Conservation (phyloP, 2,888 invertebrate species). For the Ormyrus nitidulus region DNA sequence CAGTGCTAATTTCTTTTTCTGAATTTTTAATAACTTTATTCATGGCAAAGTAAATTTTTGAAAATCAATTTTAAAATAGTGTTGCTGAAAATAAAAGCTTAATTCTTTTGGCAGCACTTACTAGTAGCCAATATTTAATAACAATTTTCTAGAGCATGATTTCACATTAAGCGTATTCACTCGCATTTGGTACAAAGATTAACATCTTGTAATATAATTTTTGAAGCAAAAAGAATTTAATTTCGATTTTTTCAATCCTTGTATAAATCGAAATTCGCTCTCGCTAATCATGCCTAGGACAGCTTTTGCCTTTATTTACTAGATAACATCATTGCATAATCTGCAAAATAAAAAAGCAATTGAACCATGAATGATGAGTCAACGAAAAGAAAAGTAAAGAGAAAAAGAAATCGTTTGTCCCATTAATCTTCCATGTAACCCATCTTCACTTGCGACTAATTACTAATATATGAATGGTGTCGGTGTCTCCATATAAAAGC, state of each 20-base stretch:
- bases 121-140: conserved; percentile 29
- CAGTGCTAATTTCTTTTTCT: conserved; percentile 21
- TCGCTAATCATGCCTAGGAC: conserved; percentile 46
- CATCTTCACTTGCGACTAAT: conserved; percentile 57
- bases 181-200: conserved; percentile 31
- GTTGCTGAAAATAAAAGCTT: conserved; percentile 38
- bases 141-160: conserved; percentile 49
- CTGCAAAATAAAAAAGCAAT: conserved; percentile 25
- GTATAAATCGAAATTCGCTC: conserved; percentile 33
- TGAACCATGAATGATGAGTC: neutral
- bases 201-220: conserved; percentile 8
- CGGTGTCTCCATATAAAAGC: conserved; percentile 76
- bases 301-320: conserved; percentile 45
- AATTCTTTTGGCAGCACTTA: conserved; percentile 36
- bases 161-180: conserved; percentile 40
- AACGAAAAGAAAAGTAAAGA: conserved; percentile 4
- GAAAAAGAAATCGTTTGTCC: conserved; percentile 26
- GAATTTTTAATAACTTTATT: conserved; percentile 26
- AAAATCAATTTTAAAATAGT: conserved; percentile 33
- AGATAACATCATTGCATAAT: conserved; percentile 18
- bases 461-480: conserved; percentile 68
- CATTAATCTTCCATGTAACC: conserved; percentile 15
- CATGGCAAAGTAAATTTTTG: conserved; percentile 16
- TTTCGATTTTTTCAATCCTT: conserved; percentile 11
- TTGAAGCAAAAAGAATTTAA: conserved; percentile 12